phyloP scores from a whole-genome alignment of 2,888 invertebrate genomes.

The Acrobasis repandana region DNA sequence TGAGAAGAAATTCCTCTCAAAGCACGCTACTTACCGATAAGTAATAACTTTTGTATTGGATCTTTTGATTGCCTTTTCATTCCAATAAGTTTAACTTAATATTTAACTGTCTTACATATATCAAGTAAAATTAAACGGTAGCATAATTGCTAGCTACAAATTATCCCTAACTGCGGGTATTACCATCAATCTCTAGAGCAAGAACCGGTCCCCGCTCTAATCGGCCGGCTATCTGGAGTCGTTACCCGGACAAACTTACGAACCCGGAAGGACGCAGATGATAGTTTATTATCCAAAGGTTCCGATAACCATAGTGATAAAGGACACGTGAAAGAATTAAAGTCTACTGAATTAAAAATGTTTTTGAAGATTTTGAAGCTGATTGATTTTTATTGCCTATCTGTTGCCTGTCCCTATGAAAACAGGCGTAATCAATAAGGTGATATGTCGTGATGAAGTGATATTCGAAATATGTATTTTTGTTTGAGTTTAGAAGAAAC shows the following conservation, averaged over 20 bases:
- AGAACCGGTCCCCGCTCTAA: constrained; percentile 9
- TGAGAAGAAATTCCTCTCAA: too few relatives aligned
- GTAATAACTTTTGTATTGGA: too few relatives aligned
- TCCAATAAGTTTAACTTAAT: not conserved
- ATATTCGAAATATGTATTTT: too few relatives aligned
- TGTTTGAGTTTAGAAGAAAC: too few relatives aligned
- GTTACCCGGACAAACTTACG: constrained; percentile 3
- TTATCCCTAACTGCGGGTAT: not conserved
- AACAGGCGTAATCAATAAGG: too few relatives aligned
- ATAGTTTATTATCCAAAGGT: not conserved
- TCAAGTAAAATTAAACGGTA: constrained; percentile 2
- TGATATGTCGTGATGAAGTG: too few relatives aligned
- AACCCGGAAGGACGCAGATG: not conserved
- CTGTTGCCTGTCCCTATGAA: too few relatives aligned
- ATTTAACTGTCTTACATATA: not conserved
- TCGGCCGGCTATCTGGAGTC: constrained; percentile 2
- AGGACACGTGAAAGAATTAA: not conserved
- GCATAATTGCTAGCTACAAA: constrained; percentile 10
- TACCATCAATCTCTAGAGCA: constrained; percentile 10
- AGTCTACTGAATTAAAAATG: too few relatives aligned
- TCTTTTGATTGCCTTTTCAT: too few relatives aligned
- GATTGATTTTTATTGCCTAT: too few relatives aligned
- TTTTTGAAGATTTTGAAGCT: not conserved
- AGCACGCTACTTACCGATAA: too few relatives aligned
- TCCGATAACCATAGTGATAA: constrained; percentile 4